Evolutionary conservation across 37 sponge, comb jelly and placozoan genomes (phyloP), one percentile per base, ranked within the genome.

Genomic region (Geodia barretti): DNA sequence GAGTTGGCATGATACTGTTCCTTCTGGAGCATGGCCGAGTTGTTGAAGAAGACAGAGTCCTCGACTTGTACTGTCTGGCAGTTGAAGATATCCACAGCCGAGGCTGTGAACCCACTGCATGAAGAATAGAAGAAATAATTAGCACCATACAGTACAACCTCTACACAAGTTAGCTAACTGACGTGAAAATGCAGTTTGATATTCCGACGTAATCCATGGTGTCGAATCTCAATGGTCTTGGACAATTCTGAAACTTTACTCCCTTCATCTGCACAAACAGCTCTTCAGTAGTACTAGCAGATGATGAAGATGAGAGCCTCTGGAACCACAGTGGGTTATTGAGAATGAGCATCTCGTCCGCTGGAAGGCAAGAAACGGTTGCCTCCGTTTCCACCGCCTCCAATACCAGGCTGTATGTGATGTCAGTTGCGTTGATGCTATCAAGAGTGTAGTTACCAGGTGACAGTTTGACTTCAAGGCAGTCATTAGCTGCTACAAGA

Each of bases 41-140:
- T 80, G 63, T 85, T 69, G 31, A 1, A 4, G 47, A 90, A 82
- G 31, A 3, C 0, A 26, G 40, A 60, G 74, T 77, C 43, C 1
- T 39, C 37, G 19, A 86, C 58, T 33, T 9, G 2, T 20, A 82
- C 60, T 31, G 43, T 62, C 23, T 35, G 20, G 0, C 72, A 34
- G 62, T 90, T 85, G 30, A 79, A 60, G 31, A 80, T 43, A 60
- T 87, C 81, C 29, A 87, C 40, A 1, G 87, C 74, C 24, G 75
- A 68, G 8, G 74, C 70, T 41, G 41, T 47, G 70, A 80, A 87
- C 1, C 62, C 61, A 17, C 87, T 81, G 80, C 26, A 62, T n/a
- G n/a, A n/a, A n/a, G n/a, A n/a, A n/a, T n/a, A n/a, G n/a, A n/a
- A n/a, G n/a, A n/a, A n/a, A n/a, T n/a, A n/a, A n/a, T n/a, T n/a